A percentile compares a stretch with the other conserved stretches of the same genome.
Evolutionary conservation across 2,113 vertebrate species (phyloP).

Genomic region (Microtus montanus): DNA sequence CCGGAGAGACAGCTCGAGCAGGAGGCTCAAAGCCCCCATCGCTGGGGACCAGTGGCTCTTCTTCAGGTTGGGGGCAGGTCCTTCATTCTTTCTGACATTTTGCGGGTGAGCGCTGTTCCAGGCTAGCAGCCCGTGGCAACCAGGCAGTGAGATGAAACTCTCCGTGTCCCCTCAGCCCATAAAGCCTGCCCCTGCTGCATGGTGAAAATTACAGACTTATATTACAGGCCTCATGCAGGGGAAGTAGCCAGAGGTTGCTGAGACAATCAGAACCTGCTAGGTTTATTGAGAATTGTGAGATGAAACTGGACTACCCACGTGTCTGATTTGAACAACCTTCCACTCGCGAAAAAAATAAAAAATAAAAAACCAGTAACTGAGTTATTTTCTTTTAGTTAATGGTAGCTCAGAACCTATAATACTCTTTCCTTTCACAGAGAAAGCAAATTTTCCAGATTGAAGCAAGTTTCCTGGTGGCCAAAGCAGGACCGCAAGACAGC

Average conservation of each 20-base stretch:
- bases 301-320: conserved; percentile 78
- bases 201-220: conserved; percentile 86
- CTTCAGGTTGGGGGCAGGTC: conserved; percentile 34
- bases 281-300: conserved; percentile 83
- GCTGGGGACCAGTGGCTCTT: background rate
- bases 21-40: rapidly evolving
- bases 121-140: conserved; percentile 84
- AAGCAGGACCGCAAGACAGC: background rate
- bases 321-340: conserved; percentile 72
- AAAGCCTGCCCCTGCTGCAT: conserved; percentile 75
- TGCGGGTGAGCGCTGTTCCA: conserved; percentile 82
- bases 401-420: background rate
- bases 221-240: conserved; percentile 78
- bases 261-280: conserved; percentile 81
- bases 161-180: conserved; percentile 78
- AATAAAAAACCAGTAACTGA: conserved; percentile 55
- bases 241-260: conserved; percentile 84
- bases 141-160: conserved; percentile 81
- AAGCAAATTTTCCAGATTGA: conserved; percentile 2
- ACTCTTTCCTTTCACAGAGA: conserved; percentile 24
- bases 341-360: background rate
- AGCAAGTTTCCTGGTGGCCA: background rate
- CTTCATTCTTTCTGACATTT: conserved; percentile 84
- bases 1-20: background rate
- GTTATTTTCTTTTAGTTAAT: conserved; percentile 24